Evolutionary conservation across 2,888 invertebrate species (phyloP).

Genomic region (Cheilosia variabilis): DNA sequence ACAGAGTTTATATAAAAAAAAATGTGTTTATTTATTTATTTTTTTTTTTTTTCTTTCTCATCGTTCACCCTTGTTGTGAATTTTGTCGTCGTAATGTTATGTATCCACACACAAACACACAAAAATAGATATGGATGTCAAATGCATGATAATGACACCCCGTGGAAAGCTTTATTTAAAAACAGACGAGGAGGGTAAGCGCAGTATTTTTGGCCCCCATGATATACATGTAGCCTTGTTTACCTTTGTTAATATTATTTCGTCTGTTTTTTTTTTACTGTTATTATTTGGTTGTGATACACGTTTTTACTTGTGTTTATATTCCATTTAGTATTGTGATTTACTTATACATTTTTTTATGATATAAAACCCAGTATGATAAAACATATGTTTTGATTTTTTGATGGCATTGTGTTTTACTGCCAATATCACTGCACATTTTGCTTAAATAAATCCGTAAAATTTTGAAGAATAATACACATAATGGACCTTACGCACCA

Average conservation of each 20-base stretch:
- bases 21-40: constrained; percentile 37
- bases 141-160: constrained; percentile 90
- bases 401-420: not conserved
- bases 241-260: constrained; percentile 57
- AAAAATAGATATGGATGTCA: constrained; percentile 85
- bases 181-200: constrained; percentile 93
- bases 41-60: constrained; percentile 52
- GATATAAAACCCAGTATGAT: not conserved
- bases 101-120: constrained; percentile 85
- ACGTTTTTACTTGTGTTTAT: constrained; percentile 19
- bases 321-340: constrained; percentile 39
- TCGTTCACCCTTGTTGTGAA: constrained; percentile 59
- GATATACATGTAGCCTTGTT: constrained; percentile 45
- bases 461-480: not conserved
- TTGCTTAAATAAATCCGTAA: constrained; percentile 7
- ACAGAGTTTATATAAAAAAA: constrained; percentile 34
- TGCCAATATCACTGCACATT: constrained; percentile 26
- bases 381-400: constrained; percentile 13
- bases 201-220: constrained; percentile 64
- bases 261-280: constrained; percentile 16
- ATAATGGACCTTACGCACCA: not conserved
- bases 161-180: constrained; percentile 93
- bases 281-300: constrained; percentile 32
- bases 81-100: constrained; percentile 60
- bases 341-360: not conserved